These are phyloP conservation scores for Willowsia nigromaculata DNA, from an alignment of 2,888 invertebrate genomes.

Conservation along the genomic window DNA sequence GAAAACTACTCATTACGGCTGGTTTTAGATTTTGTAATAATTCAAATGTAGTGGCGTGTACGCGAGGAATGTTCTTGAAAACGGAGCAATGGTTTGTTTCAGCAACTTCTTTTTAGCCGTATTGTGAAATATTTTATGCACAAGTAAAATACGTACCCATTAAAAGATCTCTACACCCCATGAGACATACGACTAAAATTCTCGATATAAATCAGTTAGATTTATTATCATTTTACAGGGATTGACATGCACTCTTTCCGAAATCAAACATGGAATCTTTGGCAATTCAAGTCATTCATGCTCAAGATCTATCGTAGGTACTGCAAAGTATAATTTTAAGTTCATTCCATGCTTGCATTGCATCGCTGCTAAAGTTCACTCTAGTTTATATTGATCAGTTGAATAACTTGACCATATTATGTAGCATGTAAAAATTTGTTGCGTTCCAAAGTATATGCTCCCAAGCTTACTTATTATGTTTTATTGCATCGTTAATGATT, in stretches of 20 bases:
- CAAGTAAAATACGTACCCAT: constrained; percentile 36
- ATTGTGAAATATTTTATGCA: background rate
- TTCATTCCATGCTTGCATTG: no score
- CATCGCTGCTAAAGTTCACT: no score
- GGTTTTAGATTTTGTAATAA: constrained; percentile 49
- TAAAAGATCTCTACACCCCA: constrained; percentile 41
- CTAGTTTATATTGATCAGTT: no score
- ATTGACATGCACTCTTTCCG: constrained; percentile 19
- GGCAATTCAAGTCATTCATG: background rate
- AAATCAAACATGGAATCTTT: background rate
- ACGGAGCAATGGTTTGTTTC: constrained; percentile 28
- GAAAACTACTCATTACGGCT: constrained; percentile 54
- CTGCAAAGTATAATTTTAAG: background rate
- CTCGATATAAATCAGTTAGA: constrained; percentile 69
- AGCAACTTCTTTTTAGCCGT: background rate
- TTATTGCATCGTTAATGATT: no score
- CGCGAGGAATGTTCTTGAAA: background rate
- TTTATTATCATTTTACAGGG: constrained; percentile 63
- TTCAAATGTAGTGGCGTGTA: constrained; percentile 58
- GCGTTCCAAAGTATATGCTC: no score
- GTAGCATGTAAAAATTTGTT: no score
- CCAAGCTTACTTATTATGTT: no score
- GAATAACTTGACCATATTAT: no score
- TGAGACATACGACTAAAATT: constrained; percentile 63
- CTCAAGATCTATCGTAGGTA: background rate